A percentile compares a stretch with the other conserved stretches of the same genome.
These are phyloP conservation scores for Typhlomys cinereus DNA, from an alignment of 2,113 vertebrate species.

Conservation along the genomic window DNA sequence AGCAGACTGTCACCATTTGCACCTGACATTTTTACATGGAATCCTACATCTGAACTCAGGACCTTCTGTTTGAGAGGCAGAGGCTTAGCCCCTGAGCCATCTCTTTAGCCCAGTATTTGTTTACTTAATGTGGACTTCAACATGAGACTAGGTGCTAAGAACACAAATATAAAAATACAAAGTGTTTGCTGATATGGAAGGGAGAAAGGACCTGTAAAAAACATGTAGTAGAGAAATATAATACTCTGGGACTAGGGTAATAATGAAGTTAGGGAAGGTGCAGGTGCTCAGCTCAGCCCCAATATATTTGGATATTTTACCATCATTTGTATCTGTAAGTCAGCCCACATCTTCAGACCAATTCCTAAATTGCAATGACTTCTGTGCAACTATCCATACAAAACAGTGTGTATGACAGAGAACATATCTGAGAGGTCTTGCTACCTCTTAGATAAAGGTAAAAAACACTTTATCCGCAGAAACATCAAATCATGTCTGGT, in stretches of 20 bases:
- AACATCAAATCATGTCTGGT: background rate
- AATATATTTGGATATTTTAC: background rate
- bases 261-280: background rate
- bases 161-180: conserved; percentile 38
- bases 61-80: too few relatives aligned
- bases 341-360: conserved; percentile 10
- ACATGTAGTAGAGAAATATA: background rate
- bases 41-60: too few relatives aligned
- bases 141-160: background rate
- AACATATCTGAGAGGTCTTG: background rate
- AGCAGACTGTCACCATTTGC: too few relatives aligned
- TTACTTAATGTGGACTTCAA: background rate
- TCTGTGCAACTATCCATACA: background rate
- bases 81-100: too few relatives aligned
- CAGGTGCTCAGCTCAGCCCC: background rate
- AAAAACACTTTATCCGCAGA: background rate
- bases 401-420: background rate
- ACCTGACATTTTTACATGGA: too few relatives aligned
- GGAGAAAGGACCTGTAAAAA: background rate
- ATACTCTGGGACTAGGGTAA: background rate
- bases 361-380: background rate
- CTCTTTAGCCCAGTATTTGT: too few relatives aligned
- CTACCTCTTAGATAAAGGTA: too few relatives aligned
- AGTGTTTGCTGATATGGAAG: background rate
- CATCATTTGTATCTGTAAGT: background rate